Evolutionary conservation across 2,797 vertebrate species (phyloP).

Genomic region (Chaunax sp.): DNA sequence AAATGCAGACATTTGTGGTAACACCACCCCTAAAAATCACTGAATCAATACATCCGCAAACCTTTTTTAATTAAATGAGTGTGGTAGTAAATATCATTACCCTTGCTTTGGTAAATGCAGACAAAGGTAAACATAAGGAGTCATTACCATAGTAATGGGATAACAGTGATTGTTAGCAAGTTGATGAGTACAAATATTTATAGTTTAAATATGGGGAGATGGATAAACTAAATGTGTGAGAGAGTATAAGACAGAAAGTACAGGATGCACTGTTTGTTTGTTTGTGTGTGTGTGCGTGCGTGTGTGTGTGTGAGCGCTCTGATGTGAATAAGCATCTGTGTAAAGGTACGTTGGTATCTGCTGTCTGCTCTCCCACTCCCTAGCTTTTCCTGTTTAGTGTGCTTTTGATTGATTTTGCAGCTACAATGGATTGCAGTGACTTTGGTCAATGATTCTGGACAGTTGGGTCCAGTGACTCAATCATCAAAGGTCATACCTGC

Average conservation of each 20-base stretch:
- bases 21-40: constrained; percentile 8
- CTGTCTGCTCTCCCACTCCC: constrained; percentile 7
- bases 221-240: constrained; percentile 3
- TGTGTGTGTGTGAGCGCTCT: background rate
- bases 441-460: constrained; percentile 24
- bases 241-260: constrained; percentile 4
- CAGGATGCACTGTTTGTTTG: background rate
- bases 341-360: constrained; percentile 4
- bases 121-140: constrained; percentile 55
- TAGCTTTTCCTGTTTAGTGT: constrained; percentile 23
- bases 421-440: constrained; percentile 25
- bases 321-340: constrained; percentile 9
- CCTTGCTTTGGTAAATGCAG: constrained; percentile 57
- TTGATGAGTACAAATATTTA: constrained; percentile 70
- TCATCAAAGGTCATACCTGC: constrained; percentile 15
- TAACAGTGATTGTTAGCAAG: constrained; percentile 58
- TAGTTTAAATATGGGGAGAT: constrained; percentile 48
- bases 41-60: constrained; percentile 31
- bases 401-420: constrained; percentile 55
- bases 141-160: constrained; percentile 76
- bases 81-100: constrained; percentile 42
- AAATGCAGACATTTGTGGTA: constrained; percentile 10
- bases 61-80: constrained; percentile 34
- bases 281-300: background rate
- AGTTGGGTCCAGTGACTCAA: constrained; percentile 31